Evolutionary conservation across 2,797 vertebrate species (phyloP).

Genomic region (Rallus crepitans): DNA sequence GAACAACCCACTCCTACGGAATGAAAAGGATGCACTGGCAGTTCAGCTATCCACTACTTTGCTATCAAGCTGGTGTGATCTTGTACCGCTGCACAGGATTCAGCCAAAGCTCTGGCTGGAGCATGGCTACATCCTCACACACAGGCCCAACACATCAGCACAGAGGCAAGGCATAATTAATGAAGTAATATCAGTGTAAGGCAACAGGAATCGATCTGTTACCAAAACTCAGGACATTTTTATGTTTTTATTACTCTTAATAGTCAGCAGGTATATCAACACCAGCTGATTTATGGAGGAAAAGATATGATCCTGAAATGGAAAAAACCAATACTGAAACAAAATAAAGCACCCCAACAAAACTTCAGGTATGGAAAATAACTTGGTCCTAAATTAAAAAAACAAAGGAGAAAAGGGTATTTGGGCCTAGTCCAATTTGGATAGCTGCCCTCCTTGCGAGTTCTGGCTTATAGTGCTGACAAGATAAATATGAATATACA

Average conservation of each 20-base stretch:
- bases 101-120: background rate
- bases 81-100: background rate
- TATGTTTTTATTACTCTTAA: background rate
- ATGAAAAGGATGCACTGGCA: background rate
- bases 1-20: background rate
- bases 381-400: background rate
- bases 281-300: background rate
- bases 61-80: fast-evolving
- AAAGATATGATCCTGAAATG: background rate
- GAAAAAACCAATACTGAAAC: background rate
- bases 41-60: fast-evolving
- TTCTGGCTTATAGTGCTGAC: background rate
- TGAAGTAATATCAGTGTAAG: background rate
- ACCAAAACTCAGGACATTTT: background rate
- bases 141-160: background rate
- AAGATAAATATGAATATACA: constrained; percentile 6
- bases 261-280: background rate
- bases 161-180: background rate
- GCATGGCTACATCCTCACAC: background rate
- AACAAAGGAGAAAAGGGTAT: background rate
- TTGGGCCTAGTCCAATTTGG: background rate
- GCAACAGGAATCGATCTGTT: background rate
- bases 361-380: background rate
- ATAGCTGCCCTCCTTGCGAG: background rate
- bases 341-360: background rate